These are phyloP conservation scores for Virgularia gustaviana DNA, from an alignment of 92 coral and sea anemone genomes.

Conservation along the genomic window DNA sequence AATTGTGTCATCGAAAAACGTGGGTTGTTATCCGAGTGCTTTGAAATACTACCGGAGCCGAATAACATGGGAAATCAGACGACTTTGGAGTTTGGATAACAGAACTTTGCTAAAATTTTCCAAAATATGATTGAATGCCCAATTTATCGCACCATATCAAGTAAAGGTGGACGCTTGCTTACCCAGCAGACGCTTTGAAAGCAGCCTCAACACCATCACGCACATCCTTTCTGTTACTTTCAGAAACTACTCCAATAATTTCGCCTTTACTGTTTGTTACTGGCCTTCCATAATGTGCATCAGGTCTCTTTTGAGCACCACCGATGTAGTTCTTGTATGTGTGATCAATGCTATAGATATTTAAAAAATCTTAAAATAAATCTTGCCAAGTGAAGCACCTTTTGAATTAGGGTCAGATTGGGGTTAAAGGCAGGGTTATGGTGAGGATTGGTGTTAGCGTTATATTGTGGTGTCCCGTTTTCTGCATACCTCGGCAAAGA, in stretches of 20 bases:
- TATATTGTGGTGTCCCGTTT: too few relatives aligned
- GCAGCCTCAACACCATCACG: slow-evolving; percentile 99
- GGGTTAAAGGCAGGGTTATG: too few relatives aligned
- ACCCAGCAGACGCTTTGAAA: slow-evolving; percentile 97
- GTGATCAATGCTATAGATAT: slow-evolving; percentile 70
- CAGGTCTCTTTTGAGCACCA: slow-evolving; percentile 95
- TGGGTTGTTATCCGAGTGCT: too few relatives aligned
- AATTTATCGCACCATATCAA: too few relatives aligned
- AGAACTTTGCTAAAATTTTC: too few relatives aligned
- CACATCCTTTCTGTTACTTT: slow-evolving; percentile 94
- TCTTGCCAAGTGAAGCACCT: slow-evolving; percentile 36
- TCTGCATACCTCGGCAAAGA: slow-evolving; percentile 73
- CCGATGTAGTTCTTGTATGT: slow-evolving; percentile 97
- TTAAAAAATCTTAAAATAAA: slow-evolving; percentile 24
- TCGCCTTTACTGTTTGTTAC: slow-evolving; percentile 68
- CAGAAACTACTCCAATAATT: slow-evolving; percentile 88
- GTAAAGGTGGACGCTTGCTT: slow-evolving; percentile 1
- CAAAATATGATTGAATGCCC: too few relatives aligned
- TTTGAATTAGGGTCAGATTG: too few relatives aligned
- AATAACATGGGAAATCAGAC: too few relatives aligned
- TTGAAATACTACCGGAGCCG: too few relatives aligned
- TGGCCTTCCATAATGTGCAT: slow-evolving; percentile 87
- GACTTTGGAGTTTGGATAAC: too few relatives aligned
- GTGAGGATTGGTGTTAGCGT: too few relatives aligned
- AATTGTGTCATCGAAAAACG: too few relatives aligned